Base-by-base conservation (phyloP, 1,140 invertebrate genomes). In the Drosophila setifemur region DNA sequence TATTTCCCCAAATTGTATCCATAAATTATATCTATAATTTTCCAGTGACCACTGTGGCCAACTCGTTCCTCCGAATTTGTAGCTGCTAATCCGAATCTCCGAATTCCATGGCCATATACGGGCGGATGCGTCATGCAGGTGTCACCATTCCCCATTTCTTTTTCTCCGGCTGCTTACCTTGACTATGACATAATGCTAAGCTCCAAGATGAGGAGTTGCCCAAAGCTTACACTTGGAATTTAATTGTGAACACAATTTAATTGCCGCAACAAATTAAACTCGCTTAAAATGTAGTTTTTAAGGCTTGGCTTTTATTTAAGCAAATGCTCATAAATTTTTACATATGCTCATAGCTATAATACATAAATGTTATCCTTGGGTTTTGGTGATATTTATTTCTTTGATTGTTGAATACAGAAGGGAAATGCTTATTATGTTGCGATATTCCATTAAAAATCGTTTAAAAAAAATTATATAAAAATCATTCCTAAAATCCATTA, bases 161-260 rank as follows among this genome's bases (percentile, higher is more conserved):
- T 18, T 45, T 58, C 19, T 26, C 18, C 5, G 12, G 8, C 12
- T 45, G 18, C 52, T 28, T 45, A 63, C 29, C 54, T 60, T 35
- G 54, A 8, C n/a, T 47, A 61, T 63, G 60, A 60, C 25, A 43
- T 57, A 63, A 37, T 45, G 58, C 21, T 28, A 21, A 7, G 4
- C 45, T n/a, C n/a, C 26, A 6, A 7, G 18, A 12, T 60, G 12
- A 63, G 45, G 40, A 63, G 29, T 60, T 44, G 29, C 7, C 54
- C 12, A 26, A 42, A 63, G 19, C 18, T 35, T 43, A 9, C 26
- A 26, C 21, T 61, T 58, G 19, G 43, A 48, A 37, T 18, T 37
- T 57, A 61, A 44, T 44, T 35, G 39, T 26, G 18, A 25, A 40
- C 43, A 39, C 16, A 49, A 49, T 39, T 49, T 26, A 57, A 57